Evolutionary conservation across 2,888 invertebrate genomes (phyloP), one percentile per base, ranked within the genome.

Genomic region (Calliphora vomitoria): DNA sequence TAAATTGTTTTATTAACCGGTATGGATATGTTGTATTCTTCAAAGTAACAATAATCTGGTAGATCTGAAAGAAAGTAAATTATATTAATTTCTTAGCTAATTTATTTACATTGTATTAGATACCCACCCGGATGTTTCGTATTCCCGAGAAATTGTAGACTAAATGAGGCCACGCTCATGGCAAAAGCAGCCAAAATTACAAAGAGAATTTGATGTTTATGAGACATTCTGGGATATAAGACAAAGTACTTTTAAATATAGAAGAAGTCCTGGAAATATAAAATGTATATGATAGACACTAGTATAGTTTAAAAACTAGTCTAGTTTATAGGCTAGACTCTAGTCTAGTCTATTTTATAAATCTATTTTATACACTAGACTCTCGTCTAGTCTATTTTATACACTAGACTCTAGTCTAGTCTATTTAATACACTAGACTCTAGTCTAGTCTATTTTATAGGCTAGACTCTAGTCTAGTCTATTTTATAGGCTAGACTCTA

Each of bases 1-100:
- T 83, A 89, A 10, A 89, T 6, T 3, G 89, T 90, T 4, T 75
- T 84, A 62, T 92, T 90, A 0, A 89, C 68, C 0, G 90, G 90
- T 18, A 92, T 89, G 0, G 89, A 84, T 53, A 92, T 71, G 0
- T 91, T 74, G 55, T 91, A 85, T 71, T 92, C 92, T 53, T 90
- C 90, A 76, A 90, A 91, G 35, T 89, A 90, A 41, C 92, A 92
- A 71, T 90, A 89, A 11, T 87, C 76, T 10, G 89, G 41, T 18
- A 90, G 4, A 1, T 80, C 91, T 91, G 35, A 64, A 50, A 50
- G 44, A 50, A 8, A 11, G 25, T 10, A 44, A 11, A 60, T 13
- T 25, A 5, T n/a, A 25, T 25, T 25, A 53, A 25, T 50, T 50
- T 62, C 31, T 38, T 20, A 35, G 8, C 8, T n/a, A 38, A 25